Evolutionary conservation across 2,113 vertebrate species (phyloP).

Genomic region (Oreotragus oreotragus): DNA sequence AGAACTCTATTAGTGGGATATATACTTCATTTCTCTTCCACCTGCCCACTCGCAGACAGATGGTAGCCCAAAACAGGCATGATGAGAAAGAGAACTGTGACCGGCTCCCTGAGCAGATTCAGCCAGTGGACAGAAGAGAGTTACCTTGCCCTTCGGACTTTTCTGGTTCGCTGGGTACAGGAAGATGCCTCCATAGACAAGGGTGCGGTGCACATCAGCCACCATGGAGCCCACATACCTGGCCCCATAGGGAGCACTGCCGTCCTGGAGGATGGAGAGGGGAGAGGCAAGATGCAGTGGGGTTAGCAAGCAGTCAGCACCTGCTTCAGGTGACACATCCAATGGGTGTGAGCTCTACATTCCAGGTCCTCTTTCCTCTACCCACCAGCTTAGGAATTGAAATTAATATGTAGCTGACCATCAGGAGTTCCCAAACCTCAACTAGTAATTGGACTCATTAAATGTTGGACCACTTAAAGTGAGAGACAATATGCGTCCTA

Average conservation of each 20-base stretch:
- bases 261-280: conserved; percentile 62
- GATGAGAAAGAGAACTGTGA: neutral
- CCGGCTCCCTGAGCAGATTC: conserved; percentile 56
- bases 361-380: neutral
- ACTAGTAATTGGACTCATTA: neutral
- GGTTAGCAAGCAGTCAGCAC: neutral
- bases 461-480: neutral
- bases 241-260: conserved; percentile 89
- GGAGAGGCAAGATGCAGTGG: neutral
- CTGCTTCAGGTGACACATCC: neutral
- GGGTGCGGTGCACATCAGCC: conserved; percentile 95
- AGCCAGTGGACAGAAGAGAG: neutral
- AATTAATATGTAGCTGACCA: neutral
- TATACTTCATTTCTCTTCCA: neutral
- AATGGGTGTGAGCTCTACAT: neutral
- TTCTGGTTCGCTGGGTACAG: conserved; percentile 96
- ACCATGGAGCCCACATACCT: conserved; percentile 98
- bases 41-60: neutral
- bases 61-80: neutral
- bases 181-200: conserved; percentile 97
- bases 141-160: conserved; percentile 97
- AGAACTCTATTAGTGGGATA: neutral
- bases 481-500: neutral
- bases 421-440: neutral
- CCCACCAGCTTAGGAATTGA: neutral